Base-by-base conservation (phyloP, 2,797 vertebrate genomes). In the Clarias pachynema region DNA sequence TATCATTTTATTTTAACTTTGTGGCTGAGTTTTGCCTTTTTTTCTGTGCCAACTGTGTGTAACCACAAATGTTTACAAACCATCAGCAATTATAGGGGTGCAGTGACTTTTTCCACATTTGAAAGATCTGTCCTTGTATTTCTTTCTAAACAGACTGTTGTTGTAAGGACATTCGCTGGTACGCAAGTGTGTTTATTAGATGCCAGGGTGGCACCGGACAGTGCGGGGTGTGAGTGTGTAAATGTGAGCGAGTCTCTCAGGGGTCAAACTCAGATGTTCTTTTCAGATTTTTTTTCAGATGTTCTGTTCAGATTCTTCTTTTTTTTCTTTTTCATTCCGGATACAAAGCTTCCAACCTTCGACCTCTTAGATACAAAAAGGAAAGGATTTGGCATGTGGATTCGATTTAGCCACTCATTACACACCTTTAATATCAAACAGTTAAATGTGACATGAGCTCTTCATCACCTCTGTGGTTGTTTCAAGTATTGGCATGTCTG, bases 401-500 rank as follows among this genome's bases (percentile, higher is more conserved):
- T 75, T 56, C 29, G 15, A 8, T 31, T 29, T 20, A 5, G 53
- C 12, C 70, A 20, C 49, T 72, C 20, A 44, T 57, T 34, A 26
- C 34, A 70, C 77, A 31, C n/a, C n/a, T 79, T 60, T 14, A 22
- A 57, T 31, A 49, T 44, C 29, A 26, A 78, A 9, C 29, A 5
- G 40, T 78, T 57, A 59, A 49, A 31, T 14, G 22, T 49, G 49
- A 78, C 63, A 44, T 14, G 44, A 37, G 80, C 15, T 59, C 6
- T 37, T 62, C 69, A 22, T 81, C 78, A 57, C 59, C 49, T 74
- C 40, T 57, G 73, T 85, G 83, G 87, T 86, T 80, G 72, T 86
- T 87, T 81, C 77, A 80, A 81, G 78, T 87, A 85, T 84, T 81
- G 78, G 89, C 88, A 89, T 90, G 89, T 87, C 88, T 86, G 85